These are phyloP conservation scores for Troglohyphantes excavatus DNA, from an alignment of 2,888 invertebrate genomes.

Conservation along the genomic window DNA sequence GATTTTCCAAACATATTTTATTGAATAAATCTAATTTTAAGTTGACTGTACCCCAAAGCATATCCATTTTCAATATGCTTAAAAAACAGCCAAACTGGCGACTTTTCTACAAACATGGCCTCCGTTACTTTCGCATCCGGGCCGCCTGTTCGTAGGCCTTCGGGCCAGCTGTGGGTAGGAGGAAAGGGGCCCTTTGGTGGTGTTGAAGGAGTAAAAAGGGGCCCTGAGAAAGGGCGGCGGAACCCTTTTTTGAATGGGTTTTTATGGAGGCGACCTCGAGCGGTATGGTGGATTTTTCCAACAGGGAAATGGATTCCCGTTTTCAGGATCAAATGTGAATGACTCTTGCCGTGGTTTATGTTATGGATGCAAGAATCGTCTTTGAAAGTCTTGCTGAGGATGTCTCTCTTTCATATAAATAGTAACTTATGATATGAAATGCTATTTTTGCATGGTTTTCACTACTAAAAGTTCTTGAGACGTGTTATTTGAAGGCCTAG, in stretches of 20 bases:
- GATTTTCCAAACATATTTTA: too few relatives aligned
- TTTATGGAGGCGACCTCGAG: conserved; percentile 56
- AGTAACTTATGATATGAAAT: not conserved
- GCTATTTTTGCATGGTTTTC: not conserved
- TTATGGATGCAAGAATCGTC: not conserved
- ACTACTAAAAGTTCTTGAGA: not conserved
- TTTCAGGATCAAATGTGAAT: conserved; percentile 69
- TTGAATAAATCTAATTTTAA: too few relatives aligned
- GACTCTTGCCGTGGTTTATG: conserved; percentile 26
- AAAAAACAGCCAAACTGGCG: too few relatives aligned
- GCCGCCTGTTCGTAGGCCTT: conserved; percentile 36
- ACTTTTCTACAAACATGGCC: not conserved
- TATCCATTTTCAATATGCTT: too few relatives aligned
- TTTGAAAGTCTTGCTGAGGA: not conserved
- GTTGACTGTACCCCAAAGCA: too few relatives aligned
- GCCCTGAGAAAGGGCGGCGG: conserved; percentile 26
- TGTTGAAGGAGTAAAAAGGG: conserved; percentile 70
- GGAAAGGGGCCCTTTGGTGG: conserved; percentile 34
- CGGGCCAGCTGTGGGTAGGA: conserved; percentile 61
- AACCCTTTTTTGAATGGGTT: conserved; percentile 56
- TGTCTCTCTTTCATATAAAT: too few relatives aligned
- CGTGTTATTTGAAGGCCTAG: not conserved
- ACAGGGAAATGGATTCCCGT: conserved; percentile 13
- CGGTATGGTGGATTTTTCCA: conserved; percentile 24
- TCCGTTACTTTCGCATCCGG: not conserved